Percentiles rank a stretch among this genome's conserved stretches.
These are phyloP conservation scores for Prionailurus viverrinus DNA, from an alignment of 2,113 vertebrate genomes.

Conservation along the genomic window DNA sequence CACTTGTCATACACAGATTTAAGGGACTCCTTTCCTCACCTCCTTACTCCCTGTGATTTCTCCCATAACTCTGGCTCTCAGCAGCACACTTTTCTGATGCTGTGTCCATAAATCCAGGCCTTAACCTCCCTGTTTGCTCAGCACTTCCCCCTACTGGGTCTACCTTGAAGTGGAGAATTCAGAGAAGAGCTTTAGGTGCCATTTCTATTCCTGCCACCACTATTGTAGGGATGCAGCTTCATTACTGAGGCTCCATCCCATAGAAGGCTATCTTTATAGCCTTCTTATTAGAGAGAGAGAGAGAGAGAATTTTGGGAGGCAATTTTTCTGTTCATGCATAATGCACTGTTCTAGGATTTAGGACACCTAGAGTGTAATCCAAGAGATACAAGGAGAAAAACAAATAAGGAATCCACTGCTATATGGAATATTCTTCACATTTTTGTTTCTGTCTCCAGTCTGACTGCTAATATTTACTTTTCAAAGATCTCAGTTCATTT, in stretches of 20 bases:
- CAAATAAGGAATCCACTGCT: not conserved
- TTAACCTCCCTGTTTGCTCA: not conserved
- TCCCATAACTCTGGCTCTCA: not conserved
- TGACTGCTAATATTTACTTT: slow-evolving; percentile 26
- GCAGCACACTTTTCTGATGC: not conserved
- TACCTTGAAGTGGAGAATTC: not conserved
- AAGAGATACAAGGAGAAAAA: not conserved
- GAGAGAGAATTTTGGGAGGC: not conserved
- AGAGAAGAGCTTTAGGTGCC: not conserved
- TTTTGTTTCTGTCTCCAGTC: not conserved
- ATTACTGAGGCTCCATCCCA: not conserved
- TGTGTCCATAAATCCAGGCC: not conserved
- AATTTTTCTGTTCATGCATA: not conserved
- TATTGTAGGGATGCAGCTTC: not conserved
- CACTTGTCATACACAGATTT: not conserved
- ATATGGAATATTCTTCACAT: not conserved
- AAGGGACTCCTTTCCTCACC: not conserved
- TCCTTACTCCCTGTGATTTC: not conserved
- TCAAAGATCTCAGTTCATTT: not conserved
- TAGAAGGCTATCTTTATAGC: not conserved
- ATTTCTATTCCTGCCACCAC: not conserved
- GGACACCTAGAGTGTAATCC: not conserved
- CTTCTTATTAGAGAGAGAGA: not conserved
- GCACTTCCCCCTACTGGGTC: not conserved
- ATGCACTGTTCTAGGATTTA: not conserved